Evolutionary conservation across 2,888 invertebrate genomes (phyloP).

Genomic region (Agrochola lychnidis): DNA sequence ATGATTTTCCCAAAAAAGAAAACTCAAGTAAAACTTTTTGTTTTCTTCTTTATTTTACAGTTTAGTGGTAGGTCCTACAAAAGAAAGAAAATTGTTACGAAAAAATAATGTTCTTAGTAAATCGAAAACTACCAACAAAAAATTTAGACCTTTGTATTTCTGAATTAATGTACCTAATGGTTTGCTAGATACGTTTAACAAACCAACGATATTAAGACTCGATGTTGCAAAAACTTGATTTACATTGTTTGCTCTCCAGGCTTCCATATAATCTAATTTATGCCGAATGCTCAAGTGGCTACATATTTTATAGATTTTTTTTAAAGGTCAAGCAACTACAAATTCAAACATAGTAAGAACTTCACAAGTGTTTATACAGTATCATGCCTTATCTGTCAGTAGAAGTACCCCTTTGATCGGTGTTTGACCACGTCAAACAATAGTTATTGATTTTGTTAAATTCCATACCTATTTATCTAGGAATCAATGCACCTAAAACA

Average conservation of each 20-base stretch:
- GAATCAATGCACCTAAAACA: conserved; percentile 21
- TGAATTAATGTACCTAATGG: background rate
- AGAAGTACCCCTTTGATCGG: conserved; percentile 9
- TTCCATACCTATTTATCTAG: conserved; percentile 1
- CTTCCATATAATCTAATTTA: conserved; percentile 22
- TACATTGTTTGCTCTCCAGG: background rate
- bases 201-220: background rate
- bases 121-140: background rate
- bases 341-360: background rate
- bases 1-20: no score
- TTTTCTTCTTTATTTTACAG: background rate
- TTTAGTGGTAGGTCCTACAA: no score
- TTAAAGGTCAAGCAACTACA: conserved; percentile 48
- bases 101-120: background rate
- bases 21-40: background rate
- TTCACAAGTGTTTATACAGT: conserved; percentile 15
- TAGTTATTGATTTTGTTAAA: conserved; percentile 32
- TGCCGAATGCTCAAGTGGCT: background rate
- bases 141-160: background rate
- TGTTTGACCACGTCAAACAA: conserved; percentile 32
- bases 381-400: conserved; percentile 12
- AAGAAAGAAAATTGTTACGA: background rate
- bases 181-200: background rate
- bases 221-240: conserved; percentile 20
- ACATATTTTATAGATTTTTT: conserved; percentile 24